Evolutionary conservation across 2,888 invertebrate genomes (phyloP), one percentile per base, ranked within the genome.

Genomic region (Pachydiplax longipennis): DNA sequence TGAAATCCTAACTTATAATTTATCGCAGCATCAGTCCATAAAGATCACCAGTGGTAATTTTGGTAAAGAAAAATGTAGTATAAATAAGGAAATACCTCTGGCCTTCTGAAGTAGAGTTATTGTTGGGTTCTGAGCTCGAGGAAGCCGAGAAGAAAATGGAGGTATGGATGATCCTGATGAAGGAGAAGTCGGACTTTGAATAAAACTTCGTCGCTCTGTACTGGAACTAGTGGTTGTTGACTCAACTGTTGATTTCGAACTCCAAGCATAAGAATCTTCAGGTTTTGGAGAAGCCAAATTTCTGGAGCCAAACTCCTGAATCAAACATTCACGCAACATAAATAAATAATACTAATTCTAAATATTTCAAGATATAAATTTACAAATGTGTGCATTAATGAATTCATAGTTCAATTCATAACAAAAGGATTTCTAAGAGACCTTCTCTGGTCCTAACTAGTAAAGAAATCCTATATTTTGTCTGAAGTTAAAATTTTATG

Each of bases 61-160:
- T 44, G 8, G 0, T 44, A 10, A 44, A 44, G 44, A 44, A 44
- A 44, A 10, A 31, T 44, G 87, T 35, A 37, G 44, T 73, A 44
- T 58, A 81, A 25, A 91, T 82, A 87, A 91, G 65, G 31, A 48
- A 93, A 93, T 94, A 98, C 98, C 98, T 96, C 98, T 95, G 91
- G 97, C 97, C 94, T 97, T 98, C 94, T 98, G 98, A 91, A 98
- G 95, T 80, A 98, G 94, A 0, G 98, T 98, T 92, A 98, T 97
- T 10, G 97, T 98, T 0, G 98, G 98, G 94, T 97, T 98, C 94
- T 98, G 98, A 2, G 97, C 97, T 92, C 96, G 95, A 4, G 98
- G 98, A 92, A 98, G 94, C 92, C 93, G 87, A 37, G 87, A 87
- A 31, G 87, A 61, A 37, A 87, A 87, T 31, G 73, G 73, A 73